phyloP scores from a whole-genome alignment of 2,797 vertebrate species.

The Chaunax sp. region DNA sequence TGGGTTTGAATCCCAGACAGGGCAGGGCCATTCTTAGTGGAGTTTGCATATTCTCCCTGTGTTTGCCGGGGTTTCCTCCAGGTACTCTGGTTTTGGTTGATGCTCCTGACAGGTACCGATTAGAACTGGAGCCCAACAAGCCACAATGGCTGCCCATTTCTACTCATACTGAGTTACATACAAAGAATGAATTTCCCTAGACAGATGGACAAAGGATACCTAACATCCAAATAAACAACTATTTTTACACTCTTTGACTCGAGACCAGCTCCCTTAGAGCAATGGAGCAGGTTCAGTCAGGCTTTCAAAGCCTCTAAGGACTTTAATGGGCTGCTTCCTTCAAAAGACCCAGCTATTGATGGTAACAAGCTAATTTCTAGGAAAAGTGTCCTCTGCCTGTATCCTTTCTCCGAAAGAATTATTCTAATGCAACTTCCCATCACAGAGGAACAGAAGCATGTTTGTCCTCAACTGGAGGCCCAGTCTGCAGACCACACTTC shows the following conservation, averaged over 20 bases:
- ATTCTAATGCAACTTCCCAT: conserved; percentile 38
- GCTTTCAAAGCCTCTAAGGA: neutral
- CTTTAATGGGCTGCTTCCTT: neutral
- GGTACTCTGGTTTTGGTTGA: no score
- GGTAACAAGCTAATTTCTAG: conserved; percentile 7
- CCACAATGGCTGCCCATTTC: neutral
- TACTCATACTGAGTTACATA: neutral
- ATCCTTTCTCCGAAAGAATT: conserved; percentile 32
- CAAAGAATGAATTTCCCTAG: neutral
- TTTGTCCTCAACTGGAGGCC: conserved; percentile 34
- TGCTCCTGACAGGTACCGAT: no score
- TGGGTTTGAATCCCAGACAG: no score
- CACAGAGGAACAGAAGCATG: conserved; percentile 30
- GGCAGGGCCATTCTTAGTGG: no score
- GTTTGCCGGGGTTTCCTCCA: no score
- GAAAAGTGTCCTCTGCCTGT: conserved; percentile 9
- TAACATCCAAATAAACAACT: neutral
- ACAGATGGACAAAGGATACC: neutral
- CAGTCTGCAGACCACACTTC: conserved; percentile 18
- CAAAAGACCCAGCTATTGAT: neutral
- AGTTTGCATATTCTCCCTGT: no score
- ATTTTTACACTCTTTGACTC: neutral
- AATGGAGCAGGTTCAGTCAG: conserved; percentile 5
- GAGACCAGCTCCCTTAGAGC: neutral
- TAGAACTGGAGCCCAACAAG: neutral